Evolutionary conservation across 2,797 vertebrate species (phyloP), one percentile per base, ranked within the genome.

Genomic region (Bryconaethiops microstoma): DNA sequence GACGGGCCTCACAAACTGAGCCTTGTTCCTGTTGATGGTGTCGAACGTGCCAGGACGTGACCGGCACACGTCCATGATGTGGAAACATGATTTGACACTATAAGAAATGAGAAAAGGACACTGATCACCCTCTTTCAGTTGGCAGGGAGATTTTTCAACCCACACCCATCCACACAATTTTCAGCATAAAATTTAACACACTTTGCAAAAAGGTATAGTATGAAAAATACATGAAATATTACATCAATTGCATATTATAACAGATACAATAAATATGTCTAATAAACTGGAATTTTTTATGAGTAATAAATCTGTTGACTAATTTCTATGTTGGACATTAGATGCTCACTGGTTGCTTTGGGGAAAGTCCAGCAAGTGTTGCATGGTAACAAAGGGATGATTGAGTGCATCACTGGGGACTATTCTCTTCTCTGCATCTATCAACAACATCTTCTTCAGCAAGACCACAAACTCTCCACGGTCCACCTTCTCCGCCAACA

Each of bases 1-100:
- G 21, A 96, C 92, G 74, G 97, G 95, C 93, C 97, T 95, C 88
- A 97, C 89, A 74, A 97, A 95, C 42, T 95, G 93, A 74, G 94
- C 92, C 94, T 98, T 99, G 93, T 95, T 97, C 92, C 96, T 92
- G 92, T 96, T 97, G 88, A 91, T 90, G 68, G 88, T 85, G 84
- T 99, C 97, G 74, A 94, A 96, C 9, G 90, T 85, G 86, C 92
- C 92, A 55, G 96, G 94, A 80, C 96, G 95, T 83, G 93, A 94
- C 89, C 96, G 96, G 92, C 97, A 99, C 90, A 97, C 90, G 87
- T 99, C 98, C 96, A 99, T 98, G 88, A 99, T 96, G 92, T 98
- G 97, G 94, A 99, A 99, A 96, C 96, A 98, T 67, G 97, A 98
- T 92, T 98, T 98, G 68, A 99, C 97, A 88, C 98, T 99, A 67